Base-by-base conservation (phyloP, 2,888 invertebrate species). In the Eubasilissa splendida region DNA sequence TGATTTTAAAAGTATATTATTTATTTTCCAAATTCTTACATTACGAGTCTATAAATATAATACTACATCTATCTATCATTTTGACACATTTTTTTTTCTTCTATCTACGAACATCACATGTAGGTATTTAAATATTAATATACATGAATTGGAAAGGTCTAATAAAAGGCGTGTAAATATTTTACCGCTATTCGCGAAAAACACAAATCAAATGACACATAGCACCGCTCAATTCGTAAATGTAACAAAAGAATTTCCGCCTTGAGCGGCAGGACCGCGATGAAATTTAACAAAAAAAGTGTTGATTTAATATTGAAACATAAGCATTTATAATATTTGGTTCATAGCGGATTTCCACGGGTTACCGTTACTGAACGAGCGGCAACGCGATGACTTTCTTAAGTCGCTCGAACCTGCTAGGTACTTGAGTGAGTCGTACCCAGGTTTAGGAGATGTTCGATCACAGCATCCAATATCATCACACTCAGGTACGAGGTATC, bases 251-350 rank as follows among this genome's bases (percentile, higher is more conserved):
- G 42, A 5, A 42, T 42, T 42, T 7, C 42, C 7, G 42, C 42
- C 42, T 42, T 2, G 14, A 68, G 50, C 50, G 50, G 50, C 66
- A 68, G 66, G 66, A 68, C 50, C n/a, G 42, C 50, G n/a, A 42
- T 68, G 66, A 68, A 68, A 42, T n/a, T 63, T 42, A 42, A 42
- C 50, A 66, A 66, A 66, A 66, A 42, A 42, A 42, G 42, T 66
- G n/a, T n/a, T 42, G n/a, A 66, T 42, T 68, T 68, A 68, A 50
- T 68, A 68, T 68, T 68, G 50, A 68, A 54, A 11, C 70, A 70
- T 70, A 54, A 70, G 70, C 77, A 70, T 70, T 77, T 77, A 70
- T 68, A 77, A 77, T 77, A 77, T 77, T 77, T 77, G 77, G 77
- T 77, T 77, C 77, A 77, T 77, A 77, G 77, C 77, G 77, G 77